A percentile compares a stretch with the other conserved stretches of the same genome.
These are phyloP conservation scores for Hirundo rustica DNA, from an alignment of 2,797 vertebrate genomes.

Conservation along the genomic window DNA sequence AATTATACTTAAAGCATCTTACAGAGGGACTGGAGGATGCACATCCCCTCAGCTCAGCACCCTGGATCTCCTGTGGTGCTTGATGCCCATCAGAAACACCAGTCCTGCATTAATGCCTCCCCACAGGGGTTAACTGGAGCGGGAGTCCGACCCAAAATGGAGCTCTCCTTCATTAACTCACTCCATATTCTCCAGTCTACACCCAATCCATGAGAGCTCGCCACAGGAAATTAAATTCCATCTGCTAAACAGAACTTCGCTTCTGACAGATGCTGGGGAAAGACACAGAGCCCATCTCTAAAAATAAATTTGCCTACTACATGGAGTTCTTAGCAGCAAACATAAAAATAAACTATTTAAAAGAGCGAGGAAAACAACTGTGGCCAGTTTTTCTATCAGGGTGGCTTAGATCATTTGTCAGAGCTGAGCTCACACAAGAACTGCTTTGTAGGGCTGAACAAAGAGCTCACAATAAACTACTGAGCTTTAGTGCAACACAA, in stretches of 20 bases:
- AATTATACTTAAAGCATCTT: conserved; percentile 8
- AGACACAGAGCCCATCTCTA: background rate
- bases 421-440: conserved; percentile 52
- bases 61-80: background rate
- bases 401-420: conserved; percentile 25
- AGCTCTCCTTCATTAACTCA: background rate
- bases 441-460: conserved; percentile 58
- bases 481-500: conserved; percentile 51
- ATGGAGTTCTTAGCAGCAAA: conserved; percentile 5
- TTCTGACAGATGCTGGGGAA: background rate
- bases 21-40: background rate
- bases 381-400: conserved; percentile 17
- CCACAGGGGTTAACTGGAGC: background rate
- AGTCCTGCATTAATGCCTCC: background rate
- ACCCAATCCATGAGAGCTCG: background rate
- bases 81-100: background rate
- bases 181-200: background rate
- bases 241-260: background rate
- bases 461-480: conserved; percentile 56
- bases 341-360: conserved; percentile 44
- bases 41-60: background rate
- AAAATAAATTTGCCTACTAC: conserved; percentile 32
- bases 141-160: background rate
- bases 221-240: background rate
- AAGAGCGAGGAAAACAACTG: conserved; percentile 18